Evolutionary conservation across 2,113 vertebrate species (phyloP).

Genomic region (Acrocephalus arundinaceus): DNA sequence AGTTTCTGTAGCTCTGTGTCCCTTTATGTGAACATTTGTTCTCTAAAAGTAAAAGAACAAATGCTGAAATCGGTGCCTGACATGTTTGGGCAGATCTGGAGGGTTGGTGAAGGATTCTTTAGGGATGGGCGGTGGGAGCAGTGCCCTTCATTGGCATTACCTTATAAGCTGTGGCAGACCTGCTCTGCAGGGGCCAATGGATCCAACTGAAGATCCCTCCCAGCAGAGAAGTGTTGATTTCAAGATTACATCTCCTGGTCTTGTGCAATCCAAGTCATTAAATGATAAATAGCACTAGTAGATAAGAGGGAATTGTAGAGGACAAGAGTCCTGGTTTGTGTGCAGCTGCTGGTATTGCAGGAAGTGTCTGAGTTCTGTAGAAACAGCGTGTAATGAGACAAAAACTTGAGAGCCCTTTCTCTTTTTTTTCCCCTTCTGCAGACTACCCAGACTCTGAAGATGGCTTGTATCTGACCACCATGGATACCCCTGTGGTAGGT

Average conservation of each 20-base stretch:
- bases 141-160: not conserved
- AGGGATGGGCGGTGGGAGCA: slow-evolving; percentile 11
- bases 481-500: slow-evolving; percentile 56
- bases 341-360: not conserved
- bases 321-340: not conserved
- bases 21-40: slow-evolving; percentile 5
- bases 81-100: slow-evolving; percentile 39
- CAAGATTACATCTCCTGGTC: not conserved
- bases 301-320: not conserved
- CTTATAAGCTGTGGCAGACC: not conserved
- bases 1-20: slow-evolving; percentile 22
- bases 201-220: not conserved
- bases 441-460: slow-evolving; percentile 40
- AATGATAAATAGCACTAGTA: not conserved
- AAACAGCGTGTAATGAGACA: not conserved
- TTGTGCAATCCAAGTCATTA: not conserved
- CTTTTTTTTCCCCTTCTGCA: not conserved
- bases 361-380: not conserved
- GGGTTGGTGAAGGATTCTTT: not conserved
- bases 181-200: not conserved
- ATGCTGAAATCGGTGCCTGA: slow-evolving; percentile 8
- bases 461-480: not conserved
- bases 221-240: not conserved
- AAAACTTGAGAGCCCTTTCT: not conserved
- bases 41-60: slow-evolving; percentile 27